Evolutionary conservation across 2,797 vertebrate genomes (phyloP).

Genomic region (Enteromius paludinosus): DNA sequence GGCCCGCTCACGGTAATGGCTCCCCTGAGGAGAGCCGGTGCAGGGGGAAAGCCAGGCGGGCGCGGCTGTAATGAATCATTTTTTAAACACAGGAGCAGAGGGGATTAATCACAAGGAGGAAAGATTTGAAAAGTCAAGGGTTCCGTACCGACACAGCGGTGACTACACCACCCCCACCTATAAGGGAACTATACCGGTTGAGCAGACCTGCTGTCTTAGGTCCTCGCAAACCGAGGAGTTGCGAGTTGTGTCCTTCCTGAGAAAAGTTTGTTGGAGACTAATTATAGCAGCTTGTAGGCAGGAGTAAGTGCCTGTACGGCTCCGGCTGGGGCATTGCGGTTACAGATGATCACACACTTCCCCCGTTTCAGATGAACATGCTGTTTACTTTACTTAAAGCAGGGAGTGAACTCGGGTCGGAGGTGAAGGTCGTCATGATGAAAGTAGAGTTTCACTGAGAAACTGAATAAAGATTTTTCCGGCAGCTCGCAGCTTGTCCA

Average conservation of each 20-base stretch:
- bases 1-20: slow-evolving; percentile 87
- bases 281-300: slow-evolving; percentile 66
- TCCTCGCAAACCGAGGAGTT: slow-evolving; percentile 43
- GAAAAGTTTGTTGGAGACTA: slow-evolving; percentile 67
- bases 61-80: slow-evolving; percentile 98
- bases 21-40: slow-evolving; percentile 86
- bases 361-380: slow-evolving; percentile 47
- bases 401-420: slow-evolving; percentile 7
- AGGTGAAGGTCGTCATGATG: slow-evolving; percentile 33
- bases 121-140: slow-evolving; percentile 96
- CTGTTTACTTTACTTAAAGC: slow-evolving; percentile 57
- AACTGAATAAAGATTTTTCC: slow-evolving; percentile 43
- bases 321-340: slow-evolving; percentile 44
- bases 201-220: slow-evolving; percentile 50
- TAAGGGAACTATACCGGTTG: slow-evolving; percentile 83
- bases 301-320: slow-evolving; percentile 53
- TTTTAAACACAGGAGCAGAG: slow-evolving; percentile 96
- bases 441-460: slow-evolving; percentile 34
- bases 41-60: slow-evolving; percentile 82
- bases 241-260: slow-evolving; percentile 66
- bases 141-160: slow-evolving; percentile 82
- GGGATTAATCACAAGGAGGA: slow-evolving; percentile 96
- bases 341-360: slow-evolving; percentile 56
- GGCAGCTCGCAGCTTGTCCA: slow-evolving; percentile 5
- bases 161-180: slow-evolving; percentile 63